Evolutionary conservation across 2,888 invertebrate species (phyloP).

Genomic region (Macrophya alboannulata): DNA sequence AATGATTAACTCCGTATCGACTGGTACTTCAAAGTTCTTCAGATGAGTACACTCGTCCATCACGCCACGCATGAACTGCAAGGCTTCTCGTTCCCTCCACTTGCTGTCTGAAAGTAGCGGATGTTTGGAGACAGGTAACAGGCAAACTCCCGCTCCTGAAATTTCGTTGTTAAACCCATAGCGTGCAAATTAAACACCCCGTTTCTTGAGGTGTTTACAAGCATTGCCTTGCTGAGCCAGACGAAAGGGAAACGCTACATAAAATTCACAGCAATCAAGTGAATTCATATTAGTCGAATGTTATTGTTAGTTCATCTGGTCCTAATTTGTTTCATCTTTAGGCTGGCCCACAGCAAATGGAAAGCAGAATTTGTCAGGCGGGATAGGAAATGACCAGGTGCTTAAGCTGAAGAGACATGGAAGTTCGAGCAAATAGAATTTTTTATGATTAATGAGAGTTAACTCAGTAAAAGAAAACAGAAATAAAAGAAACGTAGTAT

Average conservation of each 20-base stretch:
- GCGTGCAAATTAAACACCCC: not conserved
- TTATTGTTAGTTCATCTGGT: not conserved
- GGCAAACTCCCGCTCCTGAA: constrained; percentile 72
- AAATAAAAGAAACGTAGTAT: not conserved
- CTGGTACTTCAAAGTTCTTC: constrained; percentile 93
- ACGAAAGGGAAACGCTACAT: not conserved
- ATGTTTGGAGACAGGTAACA: constrained; percentile 75
- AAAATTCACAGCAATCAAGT: not conserved
- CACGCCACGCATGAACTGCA: constrained; percentile 97
- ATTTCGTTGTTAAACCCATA: constrained; percentile 53
- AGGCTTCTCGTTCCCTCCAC: constrained; percentile 89
- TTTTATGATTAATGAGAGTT: not conserved
- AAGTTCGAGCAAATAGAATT: not conserved
- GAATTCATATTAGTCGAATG: not conserved
- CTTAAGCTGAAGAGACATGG: not conserved
- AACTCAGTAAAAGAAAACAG: not conserved
- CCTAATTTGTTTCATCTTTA: not conserved
- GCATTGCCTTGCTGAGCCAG: constrained; percentile 11
- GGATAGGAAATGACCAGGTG: constrained; percentile 11
- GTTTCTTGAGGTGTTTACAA: not conserved
- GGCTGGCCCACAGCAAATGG: constrained; percentile 6
- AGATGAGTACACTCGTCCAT: constrained; percentile 99
- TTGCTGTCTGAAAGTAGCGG: constrained; percentile 78
- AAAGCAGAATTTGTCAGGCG: constrained; percentile 19
- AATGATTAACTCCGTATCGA: constrained; percentile 94